These are phyloP conservation scores for Prionace glauca DNA, from an alignment of 2,797 vertebrate species.

Conservation along the genomic window DNA sequence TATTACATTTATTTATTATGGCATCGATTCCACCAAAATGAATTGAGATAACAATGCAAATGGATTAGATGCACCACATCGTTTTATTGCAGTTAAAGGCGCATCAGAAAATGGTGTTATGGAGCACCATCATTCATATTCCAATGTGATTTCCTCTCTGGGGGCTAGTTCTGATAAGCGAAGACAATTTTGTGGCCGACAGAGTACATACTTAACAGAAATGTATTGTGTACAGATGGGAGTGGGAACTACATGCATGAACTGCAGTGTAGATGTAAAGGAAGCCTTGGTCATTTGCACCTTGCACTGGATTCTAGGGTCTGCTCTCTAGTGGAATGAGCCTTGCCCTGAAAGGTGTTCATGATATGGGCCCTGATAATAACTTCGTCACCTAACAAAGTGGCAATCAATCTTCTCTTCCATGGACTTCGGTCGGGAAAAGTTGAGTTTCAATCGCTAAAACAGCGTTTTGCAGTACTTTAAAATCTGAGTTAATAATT, in stretches of 20 bases:
- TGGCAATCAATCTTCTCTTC: neutral
- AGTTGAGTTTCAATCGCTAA: neutral
- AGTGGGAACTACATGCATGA: neutral
- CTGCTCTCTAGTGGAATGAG: neutral
- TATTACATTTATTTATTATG: slow-evolving; percentile 24
- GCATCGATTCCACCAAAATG: neutral
- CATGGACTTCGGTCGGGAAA: neutral
- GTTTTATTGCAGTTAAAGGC: slow-evolving; percentile 1
- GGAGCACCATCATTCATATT: slow-evolving; percentile 9
- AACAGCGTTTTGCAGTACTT: neutral
- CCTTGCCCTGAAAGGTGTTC: neutral
- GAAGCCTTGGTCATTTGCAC: neutral
- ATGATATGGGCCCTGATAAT: neutral
- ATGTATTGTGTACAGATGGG: neutral
- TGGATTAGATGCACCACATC: slow-evolving; percentile 6
- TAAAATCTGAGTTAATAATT: neutral
- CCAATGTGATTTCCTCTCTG: slow-evolving; percentile 26
- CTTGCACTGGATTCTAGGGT: neutral
- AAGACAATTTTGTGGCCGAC: slow-evolving; percentile 12
- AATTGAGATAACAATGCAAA: neutral
- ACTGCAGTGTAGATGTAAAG: neutral
- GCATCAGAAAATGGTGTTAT: slow-evolving; percentile 17
- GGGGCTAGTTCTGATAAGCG: slow-evolving; percentile 33
- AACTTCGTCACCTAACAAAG: neutral
- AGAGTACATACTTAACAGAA: slow-evolving; percentile 10